Conservation (phyloP, 2,113 vertebrate species). For the Eidolon helvum region DNA sequence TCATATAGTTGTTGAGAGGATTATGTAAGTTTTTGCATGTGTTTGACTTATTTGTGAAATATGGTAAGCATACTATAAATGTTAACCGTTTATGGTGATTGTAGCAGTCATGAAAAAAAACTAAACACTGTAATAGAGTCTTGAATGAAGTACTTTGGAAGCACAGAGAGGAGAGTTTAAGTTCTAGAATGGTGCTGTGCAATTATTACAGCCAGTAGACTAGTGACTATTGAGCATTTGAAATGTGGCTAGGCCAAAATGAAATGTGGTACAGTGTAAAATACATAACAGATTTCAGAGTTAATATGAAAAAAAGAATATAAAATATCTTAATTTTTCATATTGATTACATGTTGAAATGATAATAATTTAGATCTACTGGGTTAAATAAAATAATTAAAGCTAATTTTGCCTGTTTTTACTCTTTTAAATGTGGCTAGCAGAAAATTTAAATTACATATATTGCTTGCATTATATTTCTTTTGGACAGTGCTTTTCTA, state of each 20-base stretch:
- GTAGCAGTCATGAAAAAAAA: not conserved
- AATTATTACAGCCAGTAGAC: not conserved
- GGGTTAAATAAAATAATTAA: not conserved
- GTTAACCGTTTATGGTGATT: not conserved
- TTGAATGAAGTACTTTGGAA: not conserved
- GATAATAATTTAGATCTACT: not conserved
- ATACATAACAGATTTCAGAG: not conserved
- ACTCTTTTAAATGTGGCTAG: not conserved
- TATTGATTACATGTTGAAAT: conserved; percentile 18
- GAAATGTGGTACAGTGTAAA: not conserved
- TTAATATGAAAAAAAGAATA: not conserved
- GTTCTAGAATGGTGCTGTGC: not conserved
- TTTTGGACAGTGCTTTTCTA: not conserved
- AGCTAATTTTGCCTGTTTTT: not conserved
- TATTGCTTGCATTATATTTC: not conserved
- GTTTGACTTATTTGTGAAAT: not conserved
- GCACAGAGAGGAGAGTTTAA: not conserved
- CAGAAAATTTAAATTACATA: not conserved
- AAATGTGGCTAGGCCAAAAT: not conserved
- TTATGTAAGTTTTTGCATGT: not conserved
- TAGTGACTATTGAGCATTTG: not conserved
- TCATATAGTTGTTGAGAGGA: not conserved
- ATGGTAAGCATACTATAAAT: not conserved
- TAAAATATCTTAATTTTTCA: conserved; percentile 4
- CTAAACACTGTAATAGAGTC: not conserved